Base-by-base conservation (phyloP, 53 echinoderm and acorn worm species). In the Astropecten irregularis region DNA sequence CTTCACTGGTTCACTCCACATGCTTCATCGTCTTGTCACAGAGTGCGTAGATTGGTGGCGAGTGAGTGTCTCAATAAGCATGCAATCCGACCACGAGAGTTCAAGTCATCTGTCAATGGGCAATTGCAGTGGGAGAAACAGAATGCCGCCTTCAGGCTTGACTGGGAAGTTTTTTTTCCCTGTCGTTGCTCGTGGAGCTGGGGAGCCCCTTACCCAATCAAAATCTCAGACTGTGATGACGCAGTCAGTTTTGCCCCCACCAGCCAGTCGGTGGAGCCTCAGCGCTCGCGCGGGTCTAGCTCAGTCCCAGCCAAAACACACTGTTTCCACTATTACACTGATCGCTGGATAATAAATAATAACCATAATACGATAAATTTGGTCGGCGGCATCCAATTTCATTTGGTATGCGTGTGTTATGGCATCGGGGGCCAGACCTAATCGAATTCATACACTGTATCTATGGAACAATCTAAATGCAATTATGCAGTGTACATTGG, bases 401-500 rank as follows among this genome's bases (percentile, higher is more conserved):
- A 82, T 73, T 83, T 73, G 83, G 88, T 83, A 88, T 72, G 88
- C 73, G 83, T 65, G 70, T 64, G 71, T 68, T 82, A 62, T 85
- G 74, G 76, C 64, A 82, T 72, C 62, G 30, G 34, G 64, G 82
- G 50, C 37, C 61, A 71, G 71, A 19, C 25, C 63, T 83, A 88
- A 90, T 77, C 73, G 81, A 85, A 86, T 69, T 73, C 84, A 87
- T 77, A 64, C 40, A 46, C 40, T 29, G 59, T 60, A 85, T 83
- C 87, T 87, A 89, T 81, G 34, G 83, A 56, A 36, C 92, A 60
- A 90, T 93, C 90, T 73, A 88, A 86, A 90, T 58, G 68, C 90
- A 92, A 95, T 92, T 92, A 88, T 82, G 18, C 85, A 64, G 77
- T 93, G 71, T 86, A 86, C 70, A 82, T 83, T 76, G 76, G 71